Percentiles rank a stretch among this genome's conserved stretches.
Evolutionary conservation across 2,113 vertebrate genomes (phyloP).

Genomic region (Trogon surrucura): DNA sequence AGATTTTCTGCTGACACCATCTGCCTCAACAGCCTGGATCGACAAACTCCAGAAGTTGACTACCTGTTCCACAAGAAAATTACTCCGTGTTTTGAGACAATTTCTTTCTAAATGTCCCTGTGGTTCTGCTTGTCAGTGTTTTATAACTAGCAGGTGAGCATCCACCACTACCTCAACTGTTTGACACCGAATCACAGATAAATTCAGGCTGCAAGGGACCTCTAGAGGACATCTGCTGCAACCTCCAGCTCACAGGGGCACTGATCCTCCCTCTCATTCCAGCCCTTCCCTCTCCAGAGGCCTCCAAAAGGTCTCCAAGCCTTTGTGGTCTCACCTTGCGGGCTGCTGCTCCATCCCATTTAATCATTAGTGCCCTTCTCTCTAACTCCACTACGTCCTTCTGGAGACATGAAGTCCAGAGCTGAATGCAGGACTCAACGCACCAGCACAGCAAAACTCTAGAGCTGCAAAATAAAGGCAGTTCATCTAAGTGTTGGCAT

Average conservation of each 20-base stretch:
- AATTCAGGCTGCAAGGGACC: not conserved
- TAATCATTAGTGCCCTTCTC: not conserved
- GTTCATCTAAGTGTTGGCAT: rapidly evolving
- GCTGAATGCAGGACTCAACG: not conserved
- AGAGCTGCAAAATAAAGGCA: constrained; percentile 40
- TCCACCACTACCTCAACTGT: rapidly evolving
- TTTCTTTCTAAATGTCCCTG: not conserved
- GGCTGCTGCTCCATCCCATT: not conserved
- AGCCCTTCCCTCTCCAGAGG: not conserved
- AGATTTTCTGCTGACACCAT: not conserved
- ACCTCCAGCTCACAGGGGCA: not conserved
- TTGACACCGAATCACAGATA: rapidly evolving
- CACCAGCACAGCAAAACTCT: not conserved
- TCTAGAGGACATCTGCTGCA: constrained; percentile 18
- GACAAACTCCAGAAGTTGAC: too few species aligned
- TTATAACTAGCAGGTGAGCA: rapidly evolving
- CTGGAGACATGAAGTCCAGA: not conserved
- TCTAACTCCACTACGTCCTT: not conserved
- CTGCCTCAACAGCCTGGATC: not conserved
- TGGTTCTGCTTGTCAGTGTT: rapidly evolving
- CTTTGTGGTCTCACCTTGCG: not conserved
- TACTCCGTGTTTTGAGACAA: rapidly evolving
- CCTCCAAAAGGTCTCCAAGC: not conserved
- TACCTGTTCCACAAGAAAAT: not conserved
- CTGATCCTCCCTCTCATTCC: not conserved